phyloP scores from a whole-genome alignment of 2,113 vertebrate genomes.

The Microcebus lehilahytsara region DNA sequence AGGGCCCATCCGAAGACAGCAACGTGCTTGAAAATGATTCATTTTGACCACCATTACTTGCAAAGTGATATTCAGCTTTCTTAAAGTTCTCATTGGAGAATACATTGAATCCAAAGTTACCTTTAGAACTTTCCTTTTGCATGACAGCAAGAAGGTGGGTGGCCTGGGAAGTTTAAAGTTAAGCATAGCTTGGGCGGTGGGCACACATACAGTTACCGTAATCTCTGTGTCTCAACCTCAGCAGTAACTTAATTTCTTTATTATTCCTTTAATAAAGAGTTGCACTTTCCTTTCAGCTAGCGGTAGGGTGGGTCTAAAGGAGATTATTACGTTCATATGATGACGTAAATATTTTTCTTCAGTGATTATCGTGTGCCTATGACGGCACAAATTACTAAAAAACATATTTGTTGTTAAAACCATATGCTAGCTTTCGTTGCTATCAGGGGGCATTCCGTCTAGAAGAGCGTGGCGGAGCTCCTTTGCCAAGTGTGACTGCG shows the following conservation, averaged over 20 bases:
- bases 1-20: neutral
- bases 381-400: neutral
- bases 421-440: neutral
- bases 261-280: neutral
- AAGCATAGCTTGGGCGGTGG: neutral
- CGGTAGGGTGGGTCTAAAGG: neutral
- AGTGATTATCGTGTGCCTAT: neutral
- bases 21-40: neutral
- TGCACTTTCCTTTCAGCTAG: neutral
- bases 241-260: neutral
- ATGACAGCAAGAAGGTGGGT: neutral
- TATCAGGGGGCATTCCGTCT: neutral
- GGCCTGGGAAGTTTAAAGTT: neutral
- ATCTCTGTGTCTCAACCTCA: neutral
- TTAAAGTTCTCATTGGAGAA: neutral
- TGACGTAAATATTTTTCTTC: neutral
- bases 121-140: neutral
- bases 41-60: neutral
- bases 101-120: neutral
- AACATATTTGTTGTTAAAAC: constrained; percentile 5
- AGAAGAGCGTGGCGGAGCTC: constrained; percentile 32
- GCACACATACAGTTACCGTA: neutral
- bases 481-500: neutral
- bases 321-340: neutral
- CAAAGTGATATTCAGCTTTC: neutral